Conservation (phyloP, 2,888 invertebrate genomes). For the Mechanitis mazaeus region DNA sequence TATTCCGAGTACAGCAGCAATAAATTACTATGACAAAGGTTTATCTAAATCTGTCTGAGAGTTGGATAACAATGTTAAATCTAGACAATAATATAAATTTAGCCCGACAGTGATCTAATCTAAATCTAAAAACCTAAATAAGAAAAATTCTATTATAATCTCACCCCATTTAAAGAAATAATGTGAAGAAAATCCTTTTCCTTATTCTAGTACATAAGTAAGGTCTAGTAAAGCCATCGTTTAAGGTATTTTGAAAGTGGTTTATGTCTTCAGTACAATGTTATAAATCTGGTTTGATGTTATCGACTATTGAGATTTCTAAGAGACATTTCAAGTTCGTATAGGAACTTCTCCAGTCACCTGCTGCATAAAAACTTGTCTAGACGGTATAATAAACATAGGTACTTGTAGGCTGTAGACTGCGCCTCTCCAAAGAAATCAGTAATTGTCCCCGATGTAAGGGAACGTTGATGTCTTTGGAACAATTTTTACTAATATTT, state of each 20-base stretch:
- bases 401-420: conserved; percentile 35
- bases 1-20: not conserved
- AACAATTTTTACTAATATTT: not conserved
- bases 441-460: not conserved
- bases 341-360: conserved; percentile 42
- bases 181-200: too few species aligned
- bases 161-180: too few species aligned
- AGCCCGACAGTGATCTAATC: not conserved
- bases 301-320: conserved; percentile 29
- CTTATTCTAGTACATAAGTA: too few species aligned
- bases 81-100: not conserved
- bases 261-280: not conserved
- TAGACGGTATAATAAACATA: conserved; percentile 51
- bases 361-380: conserved; percentile 63
- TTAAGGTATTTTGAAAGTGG: not conserved
- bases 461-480: not conserved
- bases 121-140: too few species aligned
- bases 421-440: not conserved
- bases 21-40: not conserved
- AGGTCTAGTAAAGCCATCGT: too few species aligned
- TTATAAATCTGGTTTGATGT: conserved; percentile 8
- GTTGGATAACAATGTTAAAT: not conserved
- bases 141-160: too few species aligned
- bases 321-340: conserved; percentile 30
- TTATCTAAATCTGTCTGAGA: not conserved